A percentile compares a stretch with the other conserved stretches of the same genome.
Evolutionary conservation across 2,888 invertebrate species (phyloP).

Genomic region (Drosophila anceps): DNA sequence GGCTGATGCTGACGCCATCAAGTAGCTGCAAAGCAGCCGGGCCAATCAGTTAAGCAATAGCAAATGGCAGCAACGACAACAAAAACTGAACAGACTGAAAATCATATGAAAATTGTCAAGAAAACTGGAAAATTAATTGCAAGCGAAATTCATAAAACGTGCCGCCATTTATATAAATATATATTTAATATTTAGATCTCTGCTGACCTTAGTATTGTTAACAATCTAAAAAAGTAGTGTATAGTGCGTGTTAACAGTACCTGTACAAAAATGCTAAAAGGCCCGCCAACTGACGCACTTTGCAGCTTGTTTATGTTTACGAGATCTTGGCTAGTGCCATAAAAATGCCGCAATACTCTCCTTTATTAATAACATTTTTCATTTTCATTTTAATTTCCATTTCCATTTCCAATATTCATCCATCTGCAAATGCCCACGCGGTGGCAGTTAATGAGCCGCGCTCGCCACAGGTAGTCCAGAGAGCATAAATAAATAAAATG

Average conservation of each 20-base stretch:
- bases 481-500: conserved; percentile 61
- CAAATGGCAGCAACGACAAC: conserved; percentile 14
- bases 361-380: conserved; percentile 42
- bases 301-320: conserved; percentile 63
- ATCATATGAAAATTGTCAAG: conserved; percentile 43
- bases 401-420: conserved; percentile 40
- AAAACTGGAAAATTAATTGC: conserved; percentile 63
- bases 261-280: conserved; percentile 7
- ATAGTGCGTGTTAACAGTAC: conserved; percentile 14
- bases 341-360: conserved; percentile 46
- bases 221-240: not conserved
- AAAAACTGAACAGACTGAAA: conserved; percentile 24
- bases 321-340: conserved; percentile 41
- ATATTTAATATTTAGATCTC: not conserved
- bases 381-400: conserved; percentile 26
- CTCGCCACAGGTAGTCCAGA: conserved; percentile 61
- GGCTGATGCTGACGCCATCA: conserved; percentile 65
- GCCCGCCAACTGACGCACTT: conserved; percentile 55
- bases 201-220: not conserved
- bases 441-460: conserved; percentile 53
- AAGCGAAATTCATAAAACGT: conserved; percentile 39
- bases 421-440: conserved; percentile 41
- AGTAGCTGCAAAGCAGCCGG: conserved; percentile 27
- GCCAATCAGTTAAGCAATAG: conserved; percentile 38
- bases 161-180: conserved; percentile 13